These are phyloP conservation scores for Andrena chrysosceles DNA, from an alignment of 2,888 invertebrate genomes.

Conservation along the genomic window DNA sequence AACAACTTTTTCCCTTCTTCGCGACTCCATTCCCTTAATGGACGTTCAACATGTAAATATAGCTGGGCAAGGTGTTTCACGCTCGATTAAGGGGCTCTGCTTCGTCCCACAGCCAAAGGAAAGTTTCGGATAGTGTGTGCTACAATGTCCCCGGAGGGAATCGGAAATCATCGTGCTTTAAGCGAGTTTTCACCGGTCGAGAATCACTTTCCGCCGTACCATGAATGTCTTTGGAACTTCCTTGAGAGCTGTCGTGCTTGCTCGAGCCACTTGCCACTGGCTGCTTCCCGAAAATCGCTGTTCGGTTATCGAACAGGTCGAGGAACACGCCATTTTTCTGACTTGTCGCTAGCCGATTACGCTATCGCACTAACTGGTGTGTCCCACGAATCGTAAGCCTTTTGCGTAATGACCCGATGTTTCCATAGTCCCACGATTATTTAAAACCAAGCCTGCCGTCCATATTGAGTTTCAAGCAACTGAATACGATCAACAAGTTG, in stretches of 20 bases:
- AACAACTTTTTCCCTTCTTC: constrained; percentile 16
- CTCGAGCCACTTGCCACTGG: constrained; percentile 49
- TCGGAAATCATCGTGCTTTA: constrained; percentile 43
- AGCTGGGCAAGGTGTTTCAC: neutral
- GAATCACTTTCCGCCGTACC: constrained; percentile 58
- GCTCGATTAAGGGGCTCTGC: constrained; percentile 29
- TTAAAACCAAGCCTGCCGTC: neutral
- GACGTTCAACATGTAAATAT: constrained; percentile 32
- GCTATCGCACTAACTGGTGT: constrained; percentile 3
- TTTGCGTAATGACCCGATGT: neutral
- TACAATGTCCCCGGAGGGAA: neutral
- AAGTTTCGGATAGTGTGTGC: neutral
- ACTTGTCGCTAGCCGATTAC: constrained; percentile 40
- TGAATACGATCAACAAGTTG: constrained; percentile 30
- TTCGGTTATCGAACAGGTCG: constrained; percentile 19
- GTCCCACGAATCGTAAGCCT: constrained; percentile 3
- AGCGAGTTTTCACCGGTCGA: constrained; percentile 51
- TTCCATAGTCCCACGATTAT: neutral
- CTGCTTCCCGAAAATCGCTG: constrained; percentile 44
- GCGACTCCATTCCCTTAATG: constrained; percentile 6
- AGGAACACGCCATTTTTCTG: constrained; percentile 17
- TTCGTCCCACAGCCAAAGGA: neutral
- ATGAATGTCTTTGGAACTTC: constrained; percentile 56
- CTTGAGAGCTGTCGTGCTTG: constrained; percentile 47
- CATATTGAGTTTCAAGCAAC: neutral